A percentile compares a stretch with the other conserved stretches of the same genome.
phyloP scores from a whole-genome alignment of 2,797 vertebrate species.

The Labroides dimidiatus region DNA sequence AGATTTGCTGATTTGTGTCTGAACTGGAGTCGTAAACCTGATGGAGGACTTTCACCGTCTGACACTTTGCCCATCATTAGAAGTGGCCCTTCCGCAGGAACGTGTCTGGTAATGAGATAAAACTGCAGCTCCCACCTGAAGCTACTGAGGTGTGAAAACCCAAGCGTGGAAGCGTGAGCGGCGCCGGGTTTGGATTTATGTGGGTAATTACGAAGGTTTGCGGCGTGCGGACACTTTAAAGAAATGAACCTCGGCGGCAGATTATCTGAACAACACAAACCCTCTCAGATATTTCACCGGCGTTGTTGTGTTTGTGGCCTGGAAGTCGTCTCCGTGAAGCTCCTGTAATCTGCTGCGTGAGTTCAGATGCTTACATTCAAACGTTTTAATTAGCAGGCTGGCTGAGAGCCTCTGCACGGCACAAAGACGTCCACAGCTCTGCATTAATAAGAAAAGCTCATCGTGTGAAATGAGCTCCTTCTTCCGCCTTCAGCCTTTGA shows the following conservation, averaged over 20 bases:
- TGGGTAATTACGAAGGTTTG: neutral
- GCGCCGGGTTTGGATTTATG: neutral
- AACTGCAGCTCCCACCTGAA: neutral
- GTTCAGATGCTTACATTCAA: slow-evolving; percentile 25
- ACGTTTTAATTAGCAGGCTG: slow-evolving; percentile 52
- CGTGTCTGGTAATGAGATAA: neutral
- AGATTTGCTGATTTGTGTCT: too few relatives aligned
- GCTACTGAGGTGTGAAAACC: neutral
- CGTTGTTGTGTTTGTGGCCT: neutral
- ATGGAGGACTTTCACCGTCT: too few relatives aligned
- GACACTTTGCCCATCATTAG: too few relatives aligned
- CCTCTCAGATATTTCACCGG: slow-evolving; percentile 4
- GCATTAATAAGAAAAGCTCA: slow-evolving; percentile 42
- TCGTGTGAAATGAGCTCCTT: slow-evolving; percentile 45
- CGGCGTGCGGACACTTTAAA: neutral
- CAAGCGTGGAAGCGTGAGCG: neutral
- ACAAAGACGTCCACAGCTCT: neutral
- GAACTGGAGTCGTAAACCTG: too few relatives aligned
- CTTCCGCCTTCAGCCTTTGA: slow-evolving; percentile 43
- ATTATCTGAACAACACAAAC: neutral
- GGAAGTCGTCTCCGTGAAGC: slow-evolving; percentile 1
- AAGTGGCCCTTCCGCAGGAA: neutral
- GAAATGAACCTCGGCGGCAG: neutral
- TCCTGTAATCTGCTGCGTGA: slow-evolving; percentile 8
- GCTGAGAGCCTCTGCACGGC: neutral